Evolutionary conservation across 2,113 vertebrate species (phyloP).

Genomic region (Scophthalmus maximus): DNA sequence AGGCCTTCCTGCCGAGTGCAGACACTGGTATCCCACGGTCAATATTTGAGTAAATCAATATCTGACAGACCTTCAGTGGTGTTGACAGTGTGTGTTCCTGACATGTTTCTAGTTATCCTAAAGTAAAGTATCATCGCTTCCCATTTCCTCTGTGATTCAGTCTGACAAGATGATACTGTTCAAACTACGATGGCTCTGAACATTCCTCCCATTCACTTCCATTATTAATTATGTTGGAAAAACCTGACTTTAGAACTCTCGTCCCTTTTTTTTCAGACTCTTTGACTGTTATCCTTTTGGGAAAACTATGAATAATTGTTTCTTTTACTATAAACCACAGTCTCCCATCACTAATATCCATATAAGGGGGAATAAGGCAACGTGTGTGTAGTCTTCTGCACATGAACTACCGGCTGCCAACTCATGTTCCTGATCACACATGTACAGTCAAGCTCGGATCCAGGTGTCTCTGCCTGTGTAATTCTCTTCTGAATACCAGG

Average conservation of each 20-base stretch:
- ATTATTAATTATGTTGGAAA: no score
- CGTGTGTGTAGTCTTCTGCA: background rate
- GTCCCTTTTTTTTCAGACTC: no score
- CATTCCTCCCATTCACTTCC: no score
- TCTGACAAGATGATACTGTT: background rate
- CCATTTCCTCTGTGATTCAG: background rate
- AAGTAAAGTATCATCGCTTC: background rate
- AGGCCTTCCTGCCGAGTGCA: background rate
- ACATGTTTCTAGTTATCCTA: background rate
- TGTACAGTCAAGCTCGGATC: background rate
- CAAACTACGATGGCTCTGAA: no score
- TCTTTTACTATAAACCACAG: no score
- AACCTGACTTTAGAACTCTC: no score
- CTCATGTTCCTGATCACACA: background rate
- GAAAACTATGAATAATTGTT: no score
- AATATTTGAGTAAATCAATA: constrained; percentile 1
- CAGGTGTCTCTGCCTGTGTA: background rate
- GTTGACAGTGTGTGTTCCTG: background rate
- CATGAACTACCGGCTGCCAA: background rate
- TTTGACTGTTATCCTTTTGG: no score
- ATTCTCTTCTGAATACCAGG: background rate
- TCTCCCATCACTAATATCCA: background rate
- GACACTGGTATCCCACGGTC: background rate
- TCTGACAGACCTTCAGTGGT: background rate
- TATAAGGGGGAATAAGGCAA: background rate